phyloP scores from a whole-genome alignment of 2,113 vertebrate genomes.

The Sylvicapra grimmia region DNA sequence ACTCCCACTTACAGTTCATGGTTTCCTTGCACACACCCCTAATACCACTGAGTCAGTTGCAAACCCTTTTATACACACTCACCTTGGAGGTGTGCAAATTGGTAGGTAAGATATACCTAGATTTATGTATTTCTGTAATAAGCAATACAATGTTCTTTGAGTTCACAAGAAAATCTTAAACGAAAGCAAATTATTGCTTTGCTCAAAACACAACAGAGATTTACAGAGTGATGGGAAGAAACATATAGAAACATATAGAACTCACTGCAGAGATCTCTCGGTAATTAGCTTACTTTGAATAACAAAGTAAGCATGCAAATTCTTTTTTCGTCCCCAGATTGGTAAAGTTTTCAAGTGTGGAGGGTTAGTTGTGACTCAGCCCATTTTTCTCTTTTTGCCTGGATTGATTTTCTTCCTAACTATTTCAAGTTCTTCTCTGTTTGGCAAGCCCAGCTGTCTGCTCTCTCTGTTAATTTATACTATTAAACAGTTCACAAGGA shows the following conservation, averaged over 20 bases:
- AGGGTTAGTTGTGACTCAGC: not conserved
- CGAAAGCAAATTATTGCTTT: not conserved
- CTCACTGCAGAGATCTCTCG: not conserved
- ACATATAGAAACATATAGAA: not conserved
- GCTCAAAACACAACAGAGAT: not conserved
- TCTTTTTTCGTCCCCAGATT: not conserved
- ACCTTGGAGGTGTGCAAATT: not conserved
- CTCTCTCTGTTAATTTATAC: not conserved
- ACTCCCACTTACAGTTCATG: not conserved
- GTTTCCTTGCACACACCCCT: not conserved
- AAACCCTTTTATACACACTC: not conserved
- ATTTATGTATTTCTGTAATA: constrained; percentile 6
- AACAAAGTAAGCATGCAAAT: not conserved
- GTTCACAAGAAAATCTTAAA: not conserved
- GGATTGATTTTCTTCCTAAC: not conserved
- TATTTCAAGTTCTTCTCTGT: not conserved
- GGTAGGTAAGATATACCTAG: not conserved
- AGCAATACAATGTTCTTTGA: not conserved
- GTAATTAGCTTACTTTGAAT: not conserved
- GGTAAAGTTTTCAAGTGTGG: not conserved
- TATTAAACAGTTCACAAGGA: not conserved
- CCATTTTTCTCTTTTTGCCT: not conserved
- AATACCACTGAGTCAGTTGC: not conserved
- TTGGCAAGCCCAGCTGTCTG: not conserved
- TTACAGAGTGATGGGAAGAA: not conserved